A percentile compares a stretch with the other conserved stretches of the same genome.
These are phyloP conservation scores for Oegoconia quadripuncta DNA, from an alignment of 2,888 invertebrate genomes.

Conservation along the genomic window DNA sequence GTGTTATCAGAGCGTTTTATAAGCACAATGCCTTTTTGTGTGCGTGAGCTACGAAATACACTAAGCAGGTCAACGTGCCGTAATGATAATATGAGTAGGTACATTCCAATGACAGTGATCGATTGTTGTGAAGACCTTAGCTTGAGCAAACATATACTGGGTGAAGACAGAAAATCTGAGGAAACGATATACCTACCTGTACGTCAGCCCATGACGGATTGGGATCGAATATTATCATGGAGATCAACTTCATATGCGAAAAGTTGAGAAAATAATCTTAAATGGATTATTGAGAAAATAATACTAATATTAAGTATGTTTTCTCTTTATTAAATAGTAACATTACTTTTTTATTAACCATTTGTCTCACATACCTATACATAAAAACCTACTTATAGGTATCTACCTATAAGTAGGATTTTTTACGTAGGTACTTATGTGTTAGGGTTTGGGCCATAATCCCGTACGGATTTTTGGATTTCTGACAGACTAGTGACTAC, in stretches of 20 bases:
- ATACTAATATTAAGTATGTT: too few relatives aligned
- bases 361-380: too few relatives aligned
- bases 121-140: constrained; percentile 65
- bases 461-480: too few relatives aligned
- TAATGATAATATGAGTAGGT: constrained; percentile 56
- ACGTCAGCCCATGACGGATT: constrained; percentile 56
- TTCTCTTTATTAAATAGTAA: too few relatives aligned
- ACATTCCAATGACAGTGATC: constrained; percentile 67
- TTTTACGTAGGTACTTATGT: too few relatives aligned
- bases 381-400: too few relatives aligned
- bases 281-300: background rate
- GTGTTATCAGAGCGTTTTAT: constrained; percentile 53
- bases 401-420: too few relatives aligned
- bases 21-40: constrained; percentile 42
- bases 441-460: too few relatives aligned
- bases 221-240: constrained; percentile 28
- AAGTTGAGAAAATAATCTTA: background rate
- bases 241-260: background rate
- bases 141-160: constrained; percentile 62
- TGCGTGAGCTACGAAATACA: constrained; percentile 51
- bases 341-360: too few relatives aligned
- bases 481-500: too few relatives aligned
- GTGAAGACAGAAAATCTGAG: constrained; percentile 53
- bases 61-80: constrained; percentile 65
- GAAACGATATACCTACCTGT: constrained; percentile 43